Conservation (phyloP, 2,888 invertebrate genomes). For the Drepana falcataria region DNA sequence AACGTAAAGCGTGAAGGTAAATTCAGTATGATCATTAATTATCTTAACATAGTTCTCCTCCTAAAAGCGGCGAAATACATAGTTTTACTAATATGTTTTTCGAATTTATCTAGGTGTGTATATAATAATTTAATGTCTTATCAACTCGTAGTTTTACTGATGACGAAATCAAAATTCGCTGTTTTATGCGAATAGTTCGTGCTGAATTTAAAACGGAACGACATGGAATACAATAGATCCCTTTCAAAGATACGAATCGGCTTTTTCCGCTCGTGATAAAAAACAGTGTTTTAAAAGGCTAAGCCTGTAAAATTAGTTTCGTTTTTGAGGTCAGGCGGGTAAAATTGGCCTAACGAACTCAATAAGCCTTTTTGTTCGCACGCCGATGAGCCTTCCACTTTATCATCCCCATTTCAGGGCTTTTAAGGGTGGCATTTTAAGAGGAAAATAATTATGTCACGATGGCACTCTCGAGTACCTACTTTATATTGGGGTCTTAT, state of each 20-base stretch:
- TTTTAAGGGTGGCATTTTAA: constrained; percentile 47
- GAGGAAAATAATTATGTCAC: constrained; percentile 48
- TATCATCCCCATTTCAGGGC: constrained; percentile 43
- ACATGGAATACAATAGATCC: constrained; percentile 6
- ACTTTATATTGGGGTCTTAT: constrained; percentile 21
- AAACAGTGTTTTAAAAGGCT: constrained; percentile 19
- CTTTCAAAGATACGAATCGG: constrained; percentile 1
- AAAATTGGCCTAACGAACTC: constrained; percentile 50
- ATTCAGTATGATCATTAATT: neutral
- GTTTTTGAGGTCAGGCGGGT: constrained; percentile 31
- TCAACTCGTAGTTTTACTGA: too few species aligned
- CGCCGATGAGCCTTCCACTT: constrained; percentile 47
- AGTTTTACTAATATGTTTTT: neutral
- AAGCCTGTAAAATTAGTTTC: constrained; percentile 24
- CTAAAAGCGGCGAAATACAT: neutral
- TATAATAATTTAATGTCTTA: too few species aligned
- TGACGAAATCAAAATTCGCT: neutral
- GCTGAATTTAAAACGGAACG: constrained; percentile 22
- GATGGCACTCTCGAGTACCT: constrained; percentile 6
- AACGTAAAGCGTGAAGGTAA: neutral
- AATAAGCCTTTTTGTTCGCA: constrained; percentile 59
- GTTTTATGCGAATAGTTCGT: constrained; percentile 2
- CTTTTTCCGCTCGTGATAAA: constrained; percentile 11
- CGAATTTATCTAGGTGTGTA: neutral
- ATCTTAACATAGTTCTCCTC: neutral